A percentile compares a stretch with the other conserved stretches of the same genome.
These are phyloP conservation scores for Acanthiza pusilla DNA, from an alignment of 2,797 vertebrate species.

Conservation along the genomic window DNA sequence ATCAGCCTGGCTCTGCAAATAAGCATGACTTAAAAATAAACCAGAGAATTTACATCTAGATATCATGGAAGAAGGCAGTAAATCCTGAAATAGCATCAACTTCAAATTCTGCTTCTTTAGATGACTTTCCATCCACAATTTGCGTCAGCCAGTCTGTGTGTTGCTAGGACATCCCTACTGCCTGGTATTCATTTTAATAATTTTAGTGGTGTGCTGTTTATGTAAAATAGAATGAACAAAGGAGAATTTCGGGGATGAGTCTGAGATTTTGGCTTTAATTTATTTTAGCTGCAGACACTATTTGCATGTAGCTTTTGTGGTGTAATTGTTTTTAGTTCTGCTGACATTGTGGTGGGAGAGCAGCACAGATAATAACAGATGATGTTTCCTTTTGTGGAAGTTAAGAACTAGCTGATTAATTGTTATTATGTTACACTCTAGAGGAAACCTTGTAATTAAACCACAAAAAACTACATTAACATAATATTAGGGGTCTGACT, in stretches of 20 bases:
- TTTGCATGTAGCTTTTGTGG: conserved; percentile 15
- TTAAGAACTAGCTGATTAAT: conserved; percentile 57
- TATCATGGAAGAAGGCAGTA: not conserved
- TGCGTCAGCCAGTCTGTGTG: not conserved
- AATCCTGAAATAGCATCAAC: not conserved
- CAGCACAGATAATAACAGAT: conserved; percentile 36
- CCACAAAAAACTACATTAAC: conserved; percentile 45
- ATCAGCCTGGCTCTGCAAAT: not conserved
- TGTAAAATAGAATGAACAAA: not conserved
- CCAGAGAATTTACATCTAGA: not conserved
- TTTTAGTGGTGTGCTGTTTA: not conserved
- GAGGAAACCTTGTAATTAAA: conserved; percentile 58
- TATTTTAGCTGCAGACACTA: not conserved
- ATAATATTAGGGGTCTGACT: conserved; percentile 46
- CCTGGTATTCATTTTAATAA: not conserved
- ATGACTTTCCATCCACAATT: not conserved
- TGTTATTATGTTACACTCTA: conserved; percentile 41
- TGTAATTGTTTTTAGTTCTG: conserved; percentile 10
- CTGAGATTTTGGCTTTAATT: not conserved
- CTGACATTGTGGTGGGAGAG: conserved; percentile 25
- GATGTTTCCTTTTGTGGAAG: conserved; percentile 49
- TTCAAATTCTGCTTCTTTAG: not conserved
- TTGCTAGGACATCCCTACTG: not conserved
- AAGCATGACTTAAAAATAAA: conserved; percentile 9
- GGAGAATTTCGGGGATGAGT: not conserved